phyloP scores from a whole-genome alignment of 2,888 invertebrate genomes.

The Electrophaes corylata region DNA sequence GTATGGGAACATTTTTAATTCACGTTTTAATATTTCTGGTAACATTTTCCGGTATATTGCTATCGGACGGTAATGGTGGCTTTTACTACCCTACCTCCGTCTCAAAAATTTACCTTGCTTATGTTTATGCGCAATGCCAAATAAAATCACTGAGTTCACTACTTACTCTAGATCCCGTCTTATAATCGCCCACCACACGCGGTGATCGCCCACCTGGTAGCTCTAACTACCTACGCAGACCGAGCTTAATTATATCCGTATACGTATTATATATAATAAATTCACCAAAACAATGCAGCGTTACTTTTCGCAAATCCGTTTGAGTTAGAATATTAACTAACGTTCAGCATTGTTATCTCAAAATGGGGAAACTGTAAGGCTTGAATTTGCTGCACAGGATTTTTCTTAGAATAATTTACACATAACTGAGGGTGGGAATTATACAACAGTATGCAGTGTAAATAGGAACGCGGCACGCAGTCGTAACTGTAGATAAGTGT shows the following conservation, averaged over 20 bases:
- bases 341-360: constrained; percentile 21
- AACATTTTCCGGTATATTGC: too few relatives aligned
- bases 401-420: constrained; percentile 28
- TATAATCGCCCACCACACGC: too few relatives aligned
- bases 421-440: constrained; percentile 21
- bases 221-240: constrained; percentile 55
- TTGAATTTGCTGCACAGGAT: constrained; percentile 27
- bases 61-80: too few relatives aligned
- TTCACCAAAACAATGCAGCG: constrained; percentile 15
- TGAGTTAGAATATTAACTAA: constrained; percentile 25
- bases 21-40: too few relatives aligned
- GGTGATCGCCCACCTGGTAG: constrained; percentile 55
- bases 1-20: too few relatives aligned
- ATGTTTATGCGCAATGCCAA: not conserved
- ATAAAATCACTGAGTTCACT: constrained; percentile 48
- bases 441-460: constrained; percentile 21
- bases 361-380: constrained; percentile 12
- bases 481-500: constrained; percentile 30
- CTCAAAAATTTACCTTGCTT: not conserved
- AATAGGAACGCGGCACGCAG: constrained; percentile 20
- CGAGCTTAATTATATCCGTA: constrained; percentile 42
- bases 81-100: not conserved
- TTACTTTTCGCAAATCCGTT: constrained; percentile 16
- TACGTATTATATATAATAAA: constrained; percentile 27
- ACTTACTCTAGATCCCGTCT: constrained; percentile 40